Percentiles rank a stretch among this genome's conserved stretches.
These are phyloP conservation scores for Aradus depressus DNA, from an alignment of 2,888 invertebrate genomes.

Conservation along the genomic window DNA sequence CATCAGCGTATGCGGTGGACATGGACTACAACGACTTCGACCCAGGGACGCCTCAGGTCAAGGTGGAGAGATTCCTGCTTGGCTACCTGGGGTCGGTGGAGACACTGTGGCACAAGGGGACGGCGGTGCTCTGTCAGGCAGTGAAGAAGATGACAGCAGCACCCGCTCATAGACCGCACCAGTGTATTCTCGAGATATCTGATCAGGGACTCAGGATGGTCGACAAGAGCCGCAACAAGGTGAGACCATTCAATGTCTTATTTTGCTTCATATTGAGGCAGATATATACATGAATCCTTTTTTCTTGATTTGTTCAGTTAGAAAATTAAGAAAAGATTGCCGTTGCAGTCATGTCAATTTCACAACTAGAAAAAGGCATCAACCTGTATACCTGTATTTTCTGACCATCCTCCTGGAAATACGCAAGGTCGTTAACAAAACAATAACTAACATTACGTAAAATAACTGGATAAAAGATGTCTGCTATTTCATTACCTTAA, in stretches of 20 bases:
- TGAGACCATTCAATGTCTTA: too few relatives aligned
- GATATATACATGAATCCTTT: background rate
- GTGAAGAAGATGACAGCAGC: conserved; percentile 66
- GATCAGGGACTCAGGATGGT: conserved; percentile 94
- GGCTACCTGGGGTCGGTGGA: conserved; percentile 95
- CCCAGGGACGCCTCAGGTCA: conserved; percentile 68
- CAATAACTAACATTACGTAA: too few relatives aligned
- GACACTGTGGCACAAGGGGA: conserved; percentile 93
- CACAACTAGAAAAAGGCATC: background rate
- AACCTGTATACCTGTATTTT: too few relatives aligned
- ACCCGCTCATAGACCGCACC: conserved; percentile 40
- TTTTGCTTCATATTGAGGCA: too few relatives aligned
- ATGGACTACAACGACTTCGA: conserved; percentile 95
- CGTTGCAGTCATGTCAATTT: too few relatives aligned
- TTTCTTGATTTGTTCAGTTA: background rate
- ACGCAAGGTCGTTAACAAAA: too few relatives aligned
- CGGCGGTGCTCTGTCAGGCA: conserved; percentile 84
- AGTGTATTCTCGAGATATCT: conserved; percentile 87
- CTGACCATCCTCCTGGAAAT: too few relatives aligned
- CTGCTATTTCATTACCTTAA: too few relatives aligned
- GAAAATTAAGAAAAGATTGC: too few relatives aligned
- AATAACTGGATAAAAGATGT: too few relatives aligned
- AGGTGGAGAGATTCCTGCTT: conserved; percentile 76
- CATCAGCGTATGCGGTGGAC: conserved; percentile 93
- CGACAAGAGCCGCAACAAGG: conserved; percentile 58